Evolutionary conservation across 2,888 invertebrate species (phyloP).

Genomic region (Machimus rusticus): DNA sequence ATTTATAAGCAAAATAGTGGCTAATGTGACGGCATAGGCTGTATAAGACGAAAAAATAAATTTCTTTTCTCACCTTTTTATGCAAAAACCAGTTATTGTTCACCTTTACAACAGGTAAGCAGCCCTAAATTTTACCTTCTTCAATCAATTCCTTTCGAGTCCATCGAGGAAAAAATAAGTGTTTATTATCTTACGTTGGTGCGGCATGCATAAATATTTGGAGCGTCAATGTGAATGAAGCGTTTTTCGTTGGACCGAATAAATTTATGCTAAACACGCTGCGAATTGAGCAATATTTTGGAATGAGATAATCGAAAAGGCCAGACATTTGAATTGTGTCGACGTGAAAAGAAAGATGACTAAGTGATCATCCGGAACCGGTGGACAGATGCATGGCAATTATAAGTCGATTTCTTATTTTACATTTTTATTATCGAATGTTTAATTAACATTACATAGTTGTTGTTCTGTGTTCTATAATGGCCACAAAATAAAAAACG

Average conservation of each 20-base stretch:
- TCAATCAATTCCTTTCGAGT: not conserved
- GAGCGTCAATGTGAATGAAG: not conserved
- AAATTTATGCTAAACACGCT: not conserved
- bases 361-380: not conserved
- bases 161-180: not conserved
- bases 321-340: not conserved
- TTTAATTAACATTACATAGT: constrained; percentile 39
- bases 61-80: not conserved
- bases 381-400: not conserved
- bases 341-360: not conserved
- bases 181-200: not conserved
- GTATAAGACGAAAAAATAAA: not conserved
- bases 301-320: not conserved
- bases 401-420: constrained; percentile 15
- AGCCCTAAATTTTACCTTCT: not conserved
- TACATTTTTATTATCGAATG: constrained; percentile 37
- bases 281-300: not conserved
- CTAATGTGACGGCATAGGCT: not conserved
- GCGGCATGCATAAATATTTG: not conserved
- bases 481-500: constrained; percentile 33
- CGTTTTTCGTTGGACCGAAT: not conserved
- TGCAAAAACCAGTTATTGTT: not conserved
- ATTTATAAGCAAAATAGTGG: not conserved
- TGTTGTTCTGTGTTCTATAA: constrained; percentile 36
- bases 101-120: not conserved